Evolutionary conservation across 2,113 vertebrate genomes (phyloP).

Genomic region (Oreochromis aureus): DNA sequence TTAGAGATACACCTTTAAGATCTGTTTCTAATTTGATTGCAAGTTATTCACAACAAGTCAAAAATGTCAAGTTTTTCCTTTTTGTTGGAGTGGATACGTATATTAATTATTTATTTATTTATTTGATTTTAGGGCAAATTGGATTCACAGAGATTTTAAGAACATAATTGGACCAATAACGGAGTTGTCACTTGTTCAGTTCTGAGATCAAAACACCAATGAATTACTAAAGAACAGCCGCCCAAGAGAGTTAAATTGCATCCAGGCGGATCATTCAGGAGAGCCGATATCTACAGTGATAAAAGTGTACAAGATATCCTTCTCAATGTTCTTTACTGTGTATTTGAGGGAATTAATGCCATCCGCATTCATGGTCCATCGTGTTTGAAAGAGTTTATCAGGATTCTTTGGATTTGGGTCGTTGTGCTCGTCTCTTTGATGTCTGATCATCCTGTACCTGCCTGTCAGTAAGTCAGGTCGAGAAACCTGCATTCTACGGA

Average conservation of each 20-base stretch:
- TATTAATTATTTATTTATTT: not conserved
- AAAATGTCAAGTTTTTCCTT: too few relatives aligned
- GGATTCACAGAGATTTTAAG: not conserved
- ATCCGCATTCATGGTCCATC: conserved; percentile 77
- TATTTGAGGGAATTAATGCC: conserved; percentile 85
- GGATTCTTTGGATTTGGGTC: conserved; percentile 80
- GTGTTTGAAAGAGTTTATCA: conserved; percentile 67
- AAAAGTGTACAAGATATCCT: conserved; percentile 79
- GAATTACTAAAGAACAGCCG: not conserved
- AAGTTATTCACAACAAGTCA: too few relatives aligned
- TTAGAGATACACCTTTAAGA: too few relatives aligned
- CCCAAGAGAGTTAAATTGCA: not conserved
- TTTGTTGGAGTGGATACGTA: not conserved
- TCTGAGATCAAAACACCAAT: not conserved
- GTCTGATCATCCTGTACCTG: conserved; percentile 88
- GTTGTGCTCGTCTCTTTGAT: conserved; percentile 83
- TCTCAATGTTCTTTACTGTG: conserved; percentile 72
- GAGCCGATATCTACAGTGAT: conserved; percentile 81
- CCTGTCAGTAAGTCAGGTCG: conserved; percentile 77
- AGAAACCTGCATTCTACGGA: conserved; percentile 79
- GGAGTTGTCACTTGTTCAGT: not conserved
- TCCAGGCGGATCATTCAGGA: not conserved
- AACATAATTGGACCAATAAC: not conserved
- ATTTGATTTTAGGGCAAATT: not conserved
- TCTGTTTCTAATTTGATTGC: too few relatives aligned